Evolutionary conservation across 2,888 invertebrate genomes (phyloP).

Genomic region (Coelopa pilipes): DNA sequence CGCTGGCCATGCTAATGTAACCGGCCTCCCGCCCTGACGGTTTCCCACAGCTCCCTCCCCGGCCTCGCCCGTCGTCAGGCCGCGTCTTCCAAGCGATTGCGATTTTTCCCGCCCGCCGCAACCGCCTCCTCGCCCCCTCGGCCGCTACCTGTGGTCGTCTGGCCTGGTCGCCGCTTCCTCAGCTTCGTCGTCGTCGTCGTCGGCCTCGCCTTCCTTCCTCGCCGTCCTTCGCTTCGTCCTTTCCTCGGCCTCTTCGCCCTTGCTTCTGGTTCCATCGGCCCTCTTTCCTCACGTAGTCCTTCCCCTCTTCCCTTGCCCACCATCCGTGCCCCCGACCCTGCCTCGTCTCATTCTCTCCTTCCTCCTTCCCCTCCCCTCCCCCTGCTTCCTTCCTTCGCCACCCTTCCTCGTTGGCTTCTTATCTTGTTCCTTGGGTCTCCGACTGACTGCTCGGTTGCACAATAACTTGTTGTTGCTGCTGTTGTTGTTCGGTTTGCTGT

Average conservation of each 20-base stretch:
- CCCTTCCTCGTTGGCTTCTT: background rate
- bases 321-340: background rate
- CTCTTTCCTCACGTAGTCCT: background rate
- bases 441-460: slow-evolving; percentile 39
- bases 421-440: background rate
- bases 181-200: no score
- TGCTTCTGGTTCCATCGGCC: slow-evolving; percentile 1
- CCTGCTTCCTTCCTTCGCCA: background rate
- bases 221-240: no score
- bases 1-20: slow-evolving; percentile 38
- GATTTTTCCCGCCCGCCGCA: no score
- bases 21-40: slow-evolving; percentile 24
- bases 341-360: background rate
- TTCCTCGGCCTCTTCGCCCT: no score
- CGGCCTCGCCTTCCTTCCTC: no score
- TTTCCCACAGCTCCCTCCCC: no score
- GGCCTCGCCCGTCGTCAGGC: no score
- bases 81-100: no score
- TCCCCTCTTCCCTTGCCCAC: background rate
- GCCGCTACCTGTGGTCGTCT: no score
- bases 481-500: background rate
- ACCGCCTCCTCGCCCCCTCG: no score
- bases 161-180: no score
- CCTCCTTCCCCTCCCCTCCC: background rate
- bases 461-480: slow-evolving; percentile 32